Evolutionary conservation across 2,888 invertebrate genomes (phyloP), one percentile per base, ranked within the genome.

Genomic region (Campoletis raptor): DNA sequence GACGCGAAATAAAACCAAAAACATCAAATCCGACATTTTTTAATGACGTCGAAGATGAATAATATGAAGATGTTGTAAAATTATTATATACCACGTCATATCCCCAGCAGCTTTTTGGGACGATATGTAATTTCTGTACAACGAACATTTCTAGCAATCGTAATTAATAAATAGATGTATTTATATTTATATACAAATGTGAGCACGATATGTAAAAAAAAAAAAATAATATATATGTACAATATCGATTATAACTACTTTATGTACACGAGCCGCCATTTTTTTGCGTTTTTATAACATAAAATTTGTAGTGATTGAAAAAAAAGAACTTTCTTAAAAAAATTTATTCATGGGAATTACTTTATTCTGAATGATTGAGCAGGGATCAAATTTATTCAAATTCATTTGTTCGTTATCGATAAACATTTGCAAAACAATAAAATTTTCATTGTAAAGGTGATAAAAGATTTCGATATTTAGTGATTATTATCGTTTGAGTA

Each of bases 221-320:
- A 77, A 36, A 64, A 30, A 77, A 36, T 48, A 30, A 15, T 57
- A 84, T 73, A 36, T 66, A 67, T 42, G 30, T 83, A 86, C 86
- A 86, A 86, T 73, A 72, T 78, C 73, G 61, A 81, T 73, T 81
- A 83, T 70, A 67, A 40, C 77, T 86, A 86, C 86, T 15, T 15
- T 61, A 61, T 81, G 77, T 86, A 86, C 86, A 81, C 83, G 86
- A 81, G 86, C 10, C 83, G 48, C 24, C 70, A 36, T 78, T 78
- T 67, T 57, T 24, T 70, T 42, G 40, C 57, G 70, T 57, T 54
- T 67, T 69, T 24, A 70, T 70, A 30, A 12, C 36, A 61, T 3
- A 12, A 36, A 57, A 2, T 52, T 30, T 36, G 21, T 6, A 40
- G 57, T 40, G 36, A 52, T 66, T 72, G 21, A 42, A 57, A 64